Evolutionary conservation across 2,797 vertebrate species (phyloP), one percentile per base, ranked within the genome.

Genomic region (Rhinichthys osculus): DNA sequence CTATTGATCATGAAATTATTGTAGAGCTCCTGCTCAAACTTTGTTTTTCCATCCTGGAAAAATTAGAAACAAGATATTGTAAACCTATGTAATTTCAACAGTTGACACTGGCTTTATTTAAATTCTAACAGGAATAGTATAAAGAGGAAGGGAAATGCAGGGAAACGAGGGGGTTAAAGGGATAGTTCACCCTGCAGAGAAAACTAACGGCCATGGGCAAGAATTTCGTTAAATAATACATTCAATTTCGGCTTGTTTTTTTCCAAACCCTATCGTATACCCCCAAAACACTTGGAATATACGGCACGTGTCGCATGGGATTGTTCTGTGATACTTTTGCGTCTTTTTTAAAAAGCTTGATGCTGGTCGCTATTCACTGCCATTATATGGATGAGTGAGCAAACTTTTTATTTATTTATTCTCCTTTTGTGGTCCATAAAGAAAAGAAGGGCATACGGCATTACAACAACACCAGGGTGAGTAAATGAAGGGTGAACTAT

Each of bases 11-110:
- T 92, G 95, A 99, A 99, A 93, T 96, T 98, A 96, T 97, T 97
- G 93, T 99, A 99, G 84, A 99, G 95, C 89, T 99, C 98, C 92
- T 99, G 98, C 89, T 99, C 98, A 91, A 97, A 99, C 92, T 97
- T 94, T 90, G 95, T 94, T 93, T 96, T 98, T 70, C 97, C 98
- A 92, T 98, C 98, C 98, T 99, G 93, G 35, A 89, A 82, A 92
- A 90, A 90, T 78, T 88, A 54, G 82, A 77, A 80, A 85, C 16
- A 88, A 80, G 3, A 76, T 1, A 59, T 59, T 70, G 16, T 38
- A 8, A 72, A 74, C 10, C 11, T 1, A 33, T 0, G 64, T 4
- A 8, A 33, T 33, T 66, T 33, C 30, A 64, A 16, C 33, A 13
- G 35, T 70, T 40, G 33, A 19, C 35, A 40, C 33, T 70, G 19